Evolutionary conservation across 2,888 invertebrate species (phyloP).

Genomic region (Pammene fasciana): DNA sequence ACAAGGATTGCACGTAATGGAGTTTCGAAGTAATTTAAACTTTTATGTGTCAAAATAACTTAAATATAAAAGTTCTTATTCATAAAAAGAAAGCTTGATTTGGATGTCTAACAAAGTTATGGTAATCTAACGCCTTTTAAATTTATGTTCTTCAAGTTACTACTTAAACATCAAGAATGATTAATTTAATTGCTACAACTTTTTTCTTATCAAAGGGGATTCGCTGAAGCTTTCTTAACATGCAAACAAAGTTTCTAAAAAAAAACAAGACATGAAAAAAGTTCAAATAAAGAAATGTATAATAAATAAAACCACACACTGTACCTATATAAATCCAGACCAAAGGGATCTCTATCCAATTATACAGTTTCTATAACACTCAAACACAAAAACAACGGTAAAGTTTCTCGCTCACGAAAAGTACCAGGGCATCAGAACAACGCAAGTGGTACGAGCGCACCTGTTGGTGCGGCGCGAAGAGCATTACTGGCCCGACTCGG

Average conservation of each 20-base stretch:
- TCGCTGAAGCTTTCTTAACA: background rate
- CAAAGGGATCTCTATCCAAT: background rate
- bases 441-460: constrained; percentile 67
- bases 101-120: constrained; percentile 5
- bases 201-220: constrained; percentile 50
- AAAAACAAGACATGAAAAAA: background rate
- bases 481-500: constrained; percentile 74
- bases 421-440: constrained; percentile 61
- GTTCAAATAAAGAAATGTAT: background rate
- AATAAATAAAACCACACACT: no score
- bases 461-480: constrained; percentile 77
- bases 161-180: constrained; percentile 11
- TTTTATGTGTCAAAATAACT: constrained; percentile 11
- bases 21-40: constrained; percentile 24
- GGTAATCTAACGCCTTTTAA: constrained; percentile 23
- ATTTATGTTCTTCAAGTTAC: constrained; percentile 2
- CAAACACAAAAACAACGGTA: constrained; percentile 51
- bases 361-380: constrained; percentile 3
- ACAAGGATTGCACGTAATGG: constrained; percentile 11
- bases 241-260: constrained; percentile 1
- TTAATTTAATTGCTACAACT: constrained; percentile 49
- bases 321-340: constrained; percentile 18
- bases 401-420: constrained; percentile 54
- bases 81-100: constrained; percentile 23
- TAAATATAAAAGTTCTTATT: constrained; percentile 15